Conservation (phyloP, 2,888 invertebrate genomes). For the Esperia sulphurella region DNA sequence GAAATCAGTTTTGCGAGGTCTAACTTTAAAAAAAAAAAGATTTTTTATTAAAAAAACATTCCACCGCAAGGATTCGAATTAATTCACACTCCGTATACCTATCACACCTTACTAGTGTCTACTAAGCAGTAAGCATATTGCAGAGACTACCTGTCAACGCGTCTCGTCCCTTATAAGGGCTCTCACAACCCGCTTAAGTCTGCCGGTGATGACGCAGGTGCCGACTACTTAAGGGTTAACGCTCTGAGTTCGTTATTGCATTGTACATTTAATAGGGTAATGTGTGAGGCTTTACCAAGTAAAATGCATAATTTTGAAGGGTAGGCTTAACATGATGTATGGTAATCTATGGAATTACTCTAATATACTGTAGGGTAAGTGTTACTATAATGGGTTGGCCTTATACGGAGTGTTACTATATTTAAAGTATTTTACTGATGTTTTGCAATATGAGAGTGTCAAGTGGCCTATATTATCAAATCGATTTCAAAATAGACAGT, state of each 20-base stretch:
- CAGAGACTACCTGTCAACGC: constrained; percentile 10
- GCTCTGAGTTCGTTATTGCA: constrained; percentile 25
- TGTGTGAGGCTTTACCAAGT: background rate
- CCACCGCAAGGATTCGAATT: too few relatives aligned
- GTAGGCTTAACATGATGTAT: background rate
- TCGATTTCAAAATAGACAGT: too few relatives aligned
- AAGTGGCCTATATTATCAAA: too few relatives aligned
- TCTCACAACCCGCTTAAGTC: constrained; percentile 38
- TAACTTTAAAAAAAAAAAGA: too few relatives aligned
- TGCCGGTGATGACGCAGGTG: constrained; percentile 34
- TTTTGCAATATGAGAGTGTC: too few relatives aligned
- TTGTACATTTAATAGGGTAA: constrained; percentile 15
- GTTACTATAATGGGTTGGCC: too few relatives aligned
- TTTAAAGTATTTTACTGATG: too few relatives aligned
- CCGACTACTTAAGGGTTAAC: constrained; percentile 35
- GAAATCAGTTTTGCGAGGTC: too few relatives aligned
- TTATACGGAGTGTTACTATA: too few relatives aligned
- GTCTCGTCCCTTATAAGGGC: constrained; percentile 21
- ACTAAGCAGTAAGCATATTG: background rate
- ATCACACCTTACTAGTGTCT: background rate
- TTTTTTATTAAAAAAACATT: too few relatives aligned
- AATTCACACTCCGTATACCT: background rate
- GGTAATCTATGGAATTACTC: background rate
- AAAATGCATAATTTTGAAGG: constrained; percentile 5
- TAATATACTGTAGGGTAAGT: background rate